phyloP scores from a whole-genome alignment of 2,888 invertebrate genomes.

The Andrena fulva region DNA sequence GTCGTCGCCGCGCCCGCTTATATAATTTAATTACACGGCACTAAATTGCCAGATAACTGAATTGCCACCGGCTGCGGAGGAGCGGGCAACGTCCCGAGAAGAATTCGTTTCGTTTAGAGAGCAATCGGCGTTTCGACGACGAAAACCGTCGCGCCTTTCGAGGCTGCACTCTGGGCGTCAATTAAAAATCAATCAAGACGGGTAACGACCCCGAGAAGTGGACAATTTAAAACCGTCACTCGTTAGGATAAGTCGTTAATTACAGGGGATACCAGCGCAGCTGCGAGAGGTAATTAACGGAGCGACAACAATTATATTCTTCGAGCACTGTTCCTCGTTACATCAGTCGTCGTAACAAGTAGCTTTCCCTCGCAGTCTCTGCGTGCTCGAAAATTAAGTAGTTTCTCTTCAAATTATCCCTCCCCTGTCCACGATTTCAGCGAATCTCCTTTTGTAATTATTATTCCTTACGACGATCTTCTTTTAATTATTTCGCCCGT shows the following conservation, averaged over 20 bases:
- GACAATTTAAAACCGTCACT: neutral
- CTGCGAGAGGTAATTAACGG: neutral
- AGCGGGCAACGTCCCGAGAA: slow-evolving; percentile 47
- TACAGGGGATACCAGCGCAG: neutral
- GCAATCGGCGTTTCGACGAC: slow-evolving; percentile 4
- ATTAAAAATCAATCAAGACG: neutral
- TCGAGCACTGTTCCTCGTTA: neutral
- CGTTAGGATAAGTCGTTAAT: neutral
- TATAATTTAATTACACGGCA: slow-evolving; percentile 65
- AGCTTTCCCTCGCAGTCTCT: neutral
- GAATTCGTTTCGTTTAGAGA: slow-evolving; percentile 20
- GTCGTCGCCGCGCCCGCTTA: slow-evolving; percentile 35
- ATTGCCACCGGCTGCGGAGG: slow-evolving; percentile 59
- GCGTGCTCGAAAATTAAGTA: slow-evolving; percentile 10
- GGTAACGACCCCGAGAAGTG: neutral
- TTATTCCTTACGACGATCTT: slow-evolving; percentile 18
- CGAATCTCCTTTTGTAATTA: slow-evolving; percentile 10
- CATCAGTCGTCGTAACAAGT: neutral
- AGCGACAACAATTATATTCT: neutral
- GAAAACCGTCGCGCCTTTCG: neutral
- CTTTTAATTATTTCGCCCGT: neutral
- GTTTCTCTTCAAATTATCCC: slow-evolving; percentile 27
- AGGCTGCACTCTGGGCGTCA: neutral
- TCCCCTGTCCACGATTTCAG: neutral
- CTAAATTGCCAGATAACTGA: slow-evolving; percentile 66